Evolutionary conservation across 2,113 vertebrate species (phyloP), one percentile per base, ranked within the genome.

Genomic region (Serinus canaria): DNA sequence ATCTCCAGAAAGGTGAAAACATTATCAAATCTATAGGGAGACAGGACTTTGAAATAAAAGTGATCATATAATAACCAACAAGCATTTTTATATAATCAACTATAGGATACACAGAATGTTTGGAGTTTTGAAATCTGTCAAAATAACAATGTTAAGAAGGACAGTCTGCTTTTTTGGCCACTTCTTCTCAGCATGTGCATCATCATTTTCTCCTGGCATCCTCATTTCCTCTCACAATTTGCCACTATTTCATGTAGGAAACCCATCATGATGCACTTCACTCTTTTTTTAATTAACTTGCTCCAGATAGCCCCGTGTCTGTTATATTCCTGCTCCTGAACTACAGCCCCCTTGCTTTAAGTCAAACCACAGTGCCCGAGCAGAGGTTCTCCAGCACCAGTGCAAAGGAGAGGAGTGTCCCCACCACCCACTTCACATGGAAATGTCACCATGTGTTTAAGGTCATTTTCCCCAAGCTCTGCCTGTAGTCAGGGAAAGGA

Each of bases 361-460:
- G 53, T 30, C 59, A 92, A 82, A 55, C 15, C 0, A 0, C 18
- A 1, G 47, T 0, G 0, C 46, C 66, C 24, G 27, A 81, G 70
- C 75, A 79, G 44, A 72, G 52, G 24, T 4, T 88, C 43, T 87
- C 31, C 63, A 77, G 68, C 49, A 66, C 11, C 7, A 62, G 1
- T 7, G 11, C 52, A 59, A 35, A 67, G 25, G 5, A 50, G 44
- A 35, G 31, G 37, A 59, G 25, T 76, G 44, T 44, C 44, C 43
- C 25, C 44, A 59, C 37, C 62, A 27, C 14, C 11, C 46, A 10
- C 44, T 37, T 37, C 37, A 37, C 53, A 31, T 37, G 31, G 25
- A 18, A 31, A 22, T 0, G 0, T 27, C 72, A 52, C 14, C 31
- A 8, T 5, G 27, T 22, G 31, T 15, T 60, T 27, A 15, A 44